Conservation (phyloP, 2,797 vertebrate species). For the Brachymystax lenok region DNA sequence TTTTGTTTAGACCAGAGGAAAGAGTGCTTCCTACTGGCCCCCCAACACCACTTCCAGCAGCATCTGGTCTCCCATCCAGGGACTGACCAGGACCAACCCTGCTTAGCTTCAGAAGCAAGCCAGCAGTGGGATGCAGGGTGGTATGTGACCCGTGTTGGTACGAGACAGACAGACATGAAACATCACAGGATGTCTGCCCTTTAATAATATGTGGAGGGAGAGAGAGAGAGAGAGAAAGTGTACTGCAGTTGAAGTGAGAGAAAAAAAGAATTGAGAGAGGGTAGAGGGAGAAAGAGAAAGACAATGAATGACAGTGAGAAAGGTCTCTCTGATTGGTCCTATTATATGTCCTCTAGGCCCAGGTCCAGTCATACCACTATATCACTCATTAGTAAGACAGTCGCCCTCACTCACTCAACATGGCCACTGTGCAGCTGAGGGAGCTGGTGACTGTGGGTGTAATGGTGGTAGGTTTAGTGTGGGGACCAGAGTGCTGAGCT, state of each 20-base stretch:
- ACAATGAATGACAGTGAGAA: background rate
- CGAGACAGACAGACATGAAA: background rate
- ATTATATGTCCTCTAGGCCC: background rate
- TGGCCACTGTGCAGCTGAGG: background rate
- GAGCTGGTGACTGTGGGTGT: slow-evolving; percentile 26
- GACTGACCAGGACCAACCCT: too few species aligned
- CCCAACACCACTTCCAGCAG: too few species aligned
- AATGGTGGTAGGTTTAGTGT: slow-evolving; percentile 69
- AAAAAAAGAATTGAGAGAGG: too few species aligned
- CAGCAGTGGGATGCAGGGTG: too few species aligned
- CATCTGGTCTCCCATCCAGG: too few species aligned
- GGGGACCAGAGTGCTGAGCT: slow-evolving; percentile 32
- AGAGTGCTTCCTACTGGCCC: too few species aligned
- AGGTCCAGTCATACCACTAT: background rate
- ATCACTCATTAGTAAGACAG: slow-evolving; percentile 24
- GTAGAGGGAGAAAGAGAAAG: background rate
- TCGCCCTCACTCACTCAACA: slow-evolving; percentile 22
- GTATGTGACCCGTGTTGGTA: background rate
- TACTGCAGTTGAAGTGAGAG: background rate
- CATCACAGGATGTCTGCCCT: background rate
- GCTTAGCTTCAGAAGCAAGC: too few species aligned
- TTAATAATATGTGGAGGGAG: background rate
- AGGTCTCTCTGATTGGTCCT: background rate
- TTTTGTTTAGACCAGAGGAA: too few species aligned
- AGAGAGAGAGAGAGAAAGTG: slow-evolving; percentile 1